Base-by-base conservation (phyloP, 2,888 invertebrate species). In the Pseudeuparius sepicola region DNA sequence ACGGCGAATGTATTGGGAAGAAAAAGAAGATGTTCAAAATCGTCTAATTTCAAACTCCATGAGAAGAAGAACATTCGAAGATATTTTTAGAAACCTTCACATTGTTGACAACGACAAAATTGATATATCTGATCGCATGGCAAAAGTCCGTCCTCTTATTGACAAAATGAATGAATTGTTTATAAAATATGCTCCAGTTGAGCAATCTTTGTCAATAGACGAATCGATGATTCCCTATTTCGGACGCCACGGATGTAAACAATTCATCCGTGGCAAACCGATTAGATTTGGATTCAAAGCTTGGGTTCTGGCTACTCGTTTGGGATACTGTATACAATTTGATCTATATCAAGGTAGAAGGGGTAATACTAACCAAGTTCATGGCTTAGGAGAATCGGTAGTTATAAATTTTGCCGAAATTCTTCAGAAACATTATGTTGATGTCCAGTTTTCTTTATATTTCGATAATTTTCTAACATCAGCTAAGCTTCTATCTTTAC, bases 1-100 rank as follows among this genome's bases (percentile, higher is more conserved):
- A 24, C 48, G 54, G 41, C 39, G 48, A 35, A 39, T 41, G 35
- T 55, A 53, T 40, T 54, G 51, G 53, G 42, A 43, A 40, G 38
- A 47, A 32, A 49, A 49, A 39, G 49, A 48, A 43, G 52, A 54
- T 45, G 41, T 49, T 34, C 41, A 44, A 30, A 41, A 50, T 33
- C 38, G 41, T 37, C 36, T 53, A 25, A 44, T 55, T 27, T 34
- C 46, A 14, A 39, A 44, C n/a, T 34, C 34, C 14, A 47, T 46
- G 45, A 26, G 44, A 11, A 29, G 43, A 24, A 48, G 42, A 37
- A 41, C 46, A 28, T 50, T 46, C 41, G 4, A 34, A 7, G n/a
- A n/a, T n/a, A n/a, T n/a, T n/a, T n/a, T n/a, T n/a, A n/a, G n/a
- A n/a, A n/a, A n/a, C n/a, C n/a, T 44, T 4, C 44, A 43, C 31